Evolutionary conservation across 2,113 vertebrate genomes (phyloP), one percentile per base, ranked within the genome.

Genomic region (Origma solitaria): DNA sequence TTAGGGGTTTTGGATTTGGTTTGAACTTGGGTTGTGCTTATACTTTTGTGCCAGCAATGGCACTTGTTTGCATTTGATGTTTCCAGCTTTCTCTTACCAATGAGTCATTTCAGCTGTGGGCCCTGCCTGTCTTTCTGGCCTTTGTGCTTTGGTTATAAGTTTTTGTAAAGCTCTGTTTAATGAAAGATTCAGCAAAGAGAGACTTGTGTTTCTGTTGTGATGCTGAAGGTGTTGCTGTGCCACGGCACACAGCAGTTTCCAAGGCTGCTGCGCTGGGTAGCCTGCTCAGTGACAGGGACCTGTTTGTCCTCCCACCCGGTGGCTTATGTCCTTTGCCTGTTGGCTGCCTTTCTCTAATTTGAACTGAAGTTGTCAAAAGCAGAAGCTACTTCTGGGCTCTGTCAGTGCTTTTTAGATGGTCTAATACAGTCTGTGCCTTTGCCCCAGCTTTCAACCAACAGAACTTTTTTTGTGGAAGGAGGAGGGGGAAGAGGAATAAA

Each of bases 41-140:
- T 42, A 23, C 68, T 82, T 86, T 31, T 27, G 16, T 0, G 0
- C 11, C 0, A 1, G 30, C 50, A 77, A 33, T 69, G 35, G 61
- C 5, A 4, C 80, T 85, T 78, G 15, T 89, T 83, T 93, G 73
- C 61, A 28, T 76, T 88, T 89, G 58, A 42, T 70, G 24, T 62
- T 83, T 83, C 68, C 42, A 62, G 45, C 54, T 72, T 80, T 73
- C 31, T 13, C 38, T 82, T 54, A 13, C 19, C 42, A 42, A 18
- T 5, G 11, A 73, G 24, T n/a, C 21, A 38, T 54, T 70, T 40
- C 21, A 54, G 30, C 38, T 54, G n/a, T 25, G 47, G 57, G 68
- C 27, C 27, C 21, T 87, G 72, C 54, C 64, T 45, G 7, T 50
- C 42, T 40, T 53, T 47, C 73, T 83, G 69, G 50, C 68, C 54